Base-by-base conservation (phyloP, 1,140 invertebrate genomes). In the Intoshia linei region DNA sequence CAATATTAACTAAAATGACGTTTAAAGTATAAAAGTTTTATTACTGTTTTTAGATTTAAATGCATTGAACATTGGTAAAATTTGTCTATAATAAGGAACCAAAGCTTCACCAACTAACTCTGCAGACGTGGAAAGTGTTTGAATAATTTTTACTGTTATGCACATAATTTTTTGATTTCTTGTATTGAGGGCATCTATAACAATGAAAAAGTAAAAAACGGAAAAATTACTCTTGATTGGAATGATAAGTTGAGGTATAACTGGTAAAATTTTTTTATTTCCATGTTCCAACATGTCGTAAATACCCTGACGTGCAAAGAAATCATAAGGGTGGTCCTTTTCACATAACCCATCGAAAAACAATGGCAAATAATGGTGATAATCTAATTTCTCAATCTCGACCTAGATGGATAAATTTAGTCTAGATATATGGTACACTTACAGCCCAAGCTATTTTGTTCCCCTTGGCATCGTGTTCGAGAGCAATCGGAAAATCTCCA, bases 271-370 rank as follows among this genome's bases (percentile, higher is more conserved):
- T 62, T 78, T 81, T 15, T 14, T 65, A 10, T 72, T 70, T 3
- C 75, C 76, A 38, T 72, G 67, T 18, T 69, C 64, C 4, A 84
- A 53, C 57, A 90, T 65, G 48, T 84, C 77, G 37, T 72, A 62
- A 38, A 83, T 74, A 13, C 75, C 77, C 51, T 74, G 71, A 40
- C 72, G 65, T 3, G 76, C 73, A 46, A 84, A 71, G 46, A 77
- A 75, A 48, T 69, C 74, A 47, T 73, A 83, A 0, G 79, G 79
- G 50, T 76, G 71, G 24, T 67, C 65, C 1, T 66, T 71, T 60
- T 90, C 79, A 19, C 70, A 66, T 4, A 87, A 60, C 1, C 79
- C 79, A 50, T 84, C 77, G 49, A 83, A 84, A 54, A 90, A 84
- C 50, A 87, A 65, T 1, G 79, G 79, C 11, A 90, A 59, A 50